Percentiles rank a stretch among this genome's conserved stretches.
Evolutionary conservation across 1,140 invertebrate genomes (phyloP).

Genomic region (Nasonia vitripennis): DNA sequence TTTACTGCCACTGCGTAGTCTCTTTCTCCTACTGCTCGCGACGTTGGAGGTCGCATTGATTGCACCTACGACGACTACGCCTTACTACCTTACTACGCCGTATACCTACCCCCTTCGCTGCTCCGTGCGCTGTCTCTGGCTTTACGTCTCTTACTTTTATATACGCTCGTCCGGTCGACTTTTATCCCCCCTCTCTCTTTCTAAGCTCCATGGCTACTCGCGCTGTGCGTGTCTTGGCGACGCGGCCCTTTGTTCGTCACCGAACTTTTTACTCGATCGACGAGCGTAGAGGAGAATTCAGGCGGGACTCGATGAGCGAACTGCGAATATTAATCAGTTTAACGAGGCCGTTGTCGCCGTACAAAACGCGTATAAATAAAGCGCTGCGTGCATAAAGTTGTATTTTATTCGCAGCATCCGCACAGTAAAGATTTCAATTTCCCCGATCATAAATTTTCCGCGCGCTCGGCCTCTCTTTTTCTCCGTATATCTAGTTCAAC

Average conservation of each 20-base stretch:
- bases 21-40: not conserved
- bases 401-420: not conserved
- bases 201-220: not conserved
- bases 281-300: not conserved
- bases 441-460: not conserved
- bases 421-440: not conserved
- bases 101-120: too few species aligned
- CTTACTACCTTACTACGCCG: not conserved
- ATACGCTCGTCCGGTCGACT: not conserved
- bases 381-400: not conserved
- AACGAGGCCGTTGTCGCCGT: not conserved
- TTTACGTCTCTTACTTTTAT: not conserved
- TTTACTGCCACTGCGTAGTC: not conserved
- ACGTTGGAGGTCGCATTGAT: slow-evolving; percentile 15
- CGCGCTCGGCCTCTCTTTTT: not conserved
- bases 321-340: not conserved
- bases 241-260: not conserved
- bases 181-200: not conserved
- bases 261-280: not conserved
- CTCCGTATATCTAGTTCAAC: not conserved
- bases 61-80: not conserved
- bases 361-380: not conserved
- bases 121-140: not conserved
- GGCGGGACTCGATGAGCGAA: too few species aligned
- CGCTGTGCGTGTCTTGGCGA: not conserved